A percentile compares a stretch with the other conserved stretches of the same genome.
Evolutionary conservation across 2,797 vertebrate genomes (phyloP).

Genomic region (Remorina albescens): DNA sequence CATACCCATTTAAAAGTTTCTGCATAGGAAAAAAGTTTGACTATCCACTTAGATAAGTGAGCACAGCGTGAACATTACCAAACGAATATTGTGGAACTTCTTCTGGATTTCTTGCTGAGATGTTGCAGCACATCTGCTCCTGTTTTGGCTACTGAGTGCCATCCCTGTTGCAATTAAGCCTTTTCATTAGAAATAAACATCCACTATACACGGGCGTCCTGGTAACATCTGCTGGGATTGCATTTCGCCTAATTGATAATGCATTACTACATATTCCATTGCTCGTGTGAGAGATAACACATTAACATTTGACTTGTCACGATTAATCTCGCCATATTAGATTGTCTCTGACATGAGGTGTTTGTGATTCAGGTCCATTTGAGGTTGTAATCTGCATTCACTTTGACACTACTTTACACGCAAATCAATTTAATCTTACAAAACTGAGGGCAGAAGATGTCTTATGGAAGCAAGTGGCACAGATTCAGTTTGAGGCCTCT

Average conservation of each 20-base stretch:
- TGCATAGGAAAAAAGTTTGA: conserved; percentile 45
- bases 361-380: conserved; percentile 49
- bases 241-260: conserved; percentile 76
- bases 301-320: conserved; percentile 59
- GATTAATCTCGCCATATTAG: conserved; percentile 64
- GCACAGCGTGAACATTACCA: conserved; percentile 44
- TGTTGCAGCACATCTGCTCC: conserved; percentile 54
- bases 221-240: conserved; percentile 77
- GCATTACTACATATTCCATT: conserved; percentile 66
- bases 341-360: conserved; percentile 33
- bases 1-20: conserved; percentile 74
- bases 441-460: conserved; percentile 44
- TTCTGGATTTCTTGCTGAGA: conserved; percentile 23
- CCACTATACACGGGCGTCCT: conserved; percentile 71
- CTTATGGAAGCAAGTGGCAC: conserved; percentile 47
- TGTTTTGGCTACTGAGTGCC: conserved; percentile 57
- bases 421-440: conserved; percentile 59
- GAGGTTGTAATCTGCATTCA: conserved; percentile 39
- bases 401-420: conserved; percentile 55
- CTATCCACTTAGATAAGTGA: conserved; percentile 35
- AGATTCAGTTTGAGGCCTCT: conserved; percentile 34
- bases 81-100: conserved; percentile 29
- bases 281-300: conserved; percentile 56
- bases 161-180: conserved; percentile 71
- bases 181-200: conserved; percentile 79